phyloP scores from a whole-genome alignment of 1,140 invertebrate species.

The Diploscapter pachys region DNA sequence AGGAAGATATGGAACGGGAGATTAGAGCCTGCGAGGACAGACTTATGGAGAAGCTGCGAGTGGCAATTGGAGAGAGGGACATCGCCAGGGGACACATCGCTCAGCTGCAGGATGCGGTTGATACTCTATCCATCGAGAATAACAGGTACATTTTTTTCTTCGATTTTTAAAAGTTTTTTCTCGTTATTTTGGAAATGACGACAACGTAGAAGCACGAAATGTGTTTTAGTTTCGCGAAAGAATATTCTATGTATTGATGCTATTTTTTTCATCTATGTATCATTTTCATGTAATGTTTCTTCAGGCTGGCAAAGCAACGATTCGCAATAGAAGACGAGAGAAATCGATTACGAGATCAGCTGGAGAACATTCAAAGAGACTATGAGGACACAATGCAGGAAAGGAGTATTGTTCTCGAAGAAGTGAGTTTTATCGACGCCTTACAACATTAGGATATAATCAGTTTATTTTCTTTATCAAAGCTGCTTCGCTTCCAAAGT shows the following conservation, averaged over 20 bases:
- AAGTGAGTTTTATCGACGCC: neutral
- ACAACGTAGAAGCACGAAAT: constrained; percentile 14
- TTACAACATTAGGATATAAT: neutral
- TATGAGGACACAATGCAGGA: constrained; percentile 42
- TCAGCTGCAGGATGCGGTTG: too few species aligned
- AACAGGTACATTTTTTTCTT: constrained; percentile 3
- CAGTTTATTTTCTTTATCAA: neutral
- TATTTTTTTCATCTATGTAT: neutral
- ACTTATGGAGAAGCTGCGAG: constrained; percentile 25
- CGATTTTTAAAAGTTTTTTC: constrained; percentile 1
- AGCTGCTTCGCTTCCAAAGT: neutral
- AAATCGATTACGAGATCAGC: constrained; percentile 21
- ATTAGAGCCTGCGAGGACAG: constrained; percentile 15
- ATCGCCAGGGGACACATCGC: too few species aligned
- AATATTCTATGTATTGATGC: too few species aligned
- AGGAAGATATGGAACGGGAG: constrained; percentile 29
- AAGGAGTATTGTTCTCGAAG: constrained; percentile 11
- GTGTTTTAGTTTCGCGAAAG: neutral
- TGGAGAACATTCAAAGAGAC: constrained; percentile 31
- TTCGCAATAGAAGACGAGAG: constrained; percentile 29
- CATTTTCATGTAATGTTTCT: neutral
- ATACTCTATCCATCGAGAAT: too few species aligned
- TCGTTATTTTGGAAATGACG: constrained; percentile 1
- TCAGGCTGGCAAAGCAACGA: constrained; percentile 19
- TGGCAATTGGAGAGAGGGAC: constrained; percentile 1